Evolutionary conservation across 2,888 invertebrate species (phyloP).

Genomic region (Tillus elongatus): DNA sequence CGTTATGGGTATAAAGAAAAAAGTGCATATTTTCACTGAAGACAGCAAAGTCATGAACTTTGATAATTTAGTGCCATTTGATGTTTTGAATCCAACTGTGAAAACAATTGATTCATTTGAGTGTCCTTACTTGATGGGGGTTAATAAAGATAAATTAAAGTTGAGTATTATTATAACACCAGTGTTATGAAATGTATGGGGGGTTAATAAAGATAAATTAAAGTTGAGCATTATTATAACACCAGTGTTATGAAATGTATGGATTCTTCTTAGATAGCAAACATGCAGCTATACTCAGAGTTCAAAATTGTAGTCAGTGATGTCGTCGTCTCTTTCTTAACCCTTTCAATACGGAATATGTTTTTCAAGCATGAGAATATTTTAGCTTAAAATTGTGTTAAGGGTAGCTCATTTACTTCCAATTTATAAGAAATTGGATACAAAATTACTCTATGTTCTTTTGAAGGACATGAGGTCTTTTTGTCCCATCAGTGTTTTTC

Average conservation of each 20-base stretch:
- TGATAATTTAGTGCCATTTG: conserved; percentile 69
- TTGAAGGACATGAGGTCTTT: no score
- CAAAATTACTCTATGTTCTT: no score
- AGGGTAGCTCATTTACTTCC: no score
- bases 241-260: conserved; percentile 43
- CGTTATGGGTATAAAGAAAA: conserved; percentile 60
- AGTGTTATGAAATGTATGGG: conserved; percentile 38
- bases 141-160: conserved; percentile 61
- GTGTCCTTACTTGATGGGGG: conserved; percentile 54
- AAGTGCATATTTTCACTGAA: conserved; percentile 63
- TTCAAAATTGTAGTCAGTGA: no score
- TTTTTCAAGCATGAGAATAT: no score
- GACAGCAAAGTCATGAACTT: conserved; percentile 62
- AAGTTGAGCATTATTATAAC: conserved; percentile 72
- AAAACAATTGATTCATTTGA: conserved; percentile 19
- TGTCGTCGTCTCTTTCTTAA: no score
- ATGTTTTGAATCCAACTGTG: conserved; percentile 56
- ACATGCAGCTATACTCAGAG: no score
- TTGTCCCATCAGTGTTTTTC: no score
- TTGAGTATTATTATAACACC: conserved; percentile 73
- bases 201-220: conserved; percentile 59
- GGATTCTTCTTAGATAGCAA: no score
- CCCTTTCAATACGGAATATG: no score
- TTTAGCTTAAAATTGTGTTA: no score
- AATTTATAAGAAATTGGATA: no score